Evolutionary conservation across 2,113 vertebrate species (phyloP).

Genomic region (Nycticorax nycticorax): DNA sequence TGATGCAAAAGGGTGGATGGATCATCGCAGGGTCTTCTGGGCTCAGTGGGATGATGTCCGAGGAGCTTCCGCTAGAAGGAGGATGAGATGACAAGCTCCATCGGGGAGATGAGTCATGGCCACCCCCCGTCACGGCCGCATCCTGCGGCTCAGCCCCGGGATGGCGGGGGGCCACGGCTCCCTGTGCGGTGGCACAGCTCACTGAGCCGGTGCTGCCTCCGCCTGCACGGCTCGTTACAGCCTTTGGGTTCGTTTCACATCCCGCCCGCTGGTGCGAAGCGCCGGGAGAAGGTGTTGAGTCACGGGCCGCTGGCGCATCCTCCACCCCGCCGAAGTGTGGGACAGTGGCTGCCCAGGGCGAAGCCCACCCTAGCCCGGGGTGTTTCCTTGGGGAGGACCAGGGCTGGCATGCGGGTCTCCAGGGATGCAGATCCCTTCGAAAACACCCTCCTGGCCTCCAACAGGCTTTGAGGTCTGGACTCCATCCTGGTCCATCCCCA

Average conservation of each 20-base stretch:
- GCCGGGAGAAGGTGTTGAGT: background rate
- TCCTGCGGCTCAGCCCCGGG: too few relatives aligned
- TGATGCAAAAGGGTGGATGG: background rate
- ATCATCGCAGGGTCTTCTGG: background rate
- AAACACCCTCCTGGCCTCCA: background rate
- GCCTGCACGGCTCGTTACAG: background rate
- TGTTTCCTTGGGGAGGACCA: background rate
- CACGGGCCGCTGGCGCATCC: fast-evolving
- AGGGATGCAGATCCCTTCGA: background rate
- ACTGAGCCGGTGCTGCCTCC: fast-evolving
- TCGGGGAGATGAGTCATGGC: background rate
- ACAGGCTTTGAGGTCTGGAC: background rate
- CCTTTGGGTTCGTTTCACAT: background rate
- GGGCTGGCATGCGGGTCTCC: background rate
- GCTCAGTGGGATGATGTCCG: background rate
- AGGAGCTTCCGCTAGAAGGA: background rate
- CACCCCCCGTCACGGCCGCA: fast-evolving
- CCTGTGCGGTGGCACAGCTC: background rate
- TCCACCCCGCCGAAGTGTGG: background rate
- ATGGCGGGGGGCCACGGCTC: fast-evolving
- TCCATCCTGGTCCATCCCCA: background rate
- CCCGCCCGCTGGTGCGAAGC: background rate
- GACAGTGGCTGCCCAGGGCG: fast-evolving
- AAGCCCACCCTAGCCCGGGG: background rate
- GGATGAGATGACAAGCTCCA: background rate